Base-by-base conservation (phyloP, 2,113 vertebrate genomes). In the Oryzias woworae region DNA sequence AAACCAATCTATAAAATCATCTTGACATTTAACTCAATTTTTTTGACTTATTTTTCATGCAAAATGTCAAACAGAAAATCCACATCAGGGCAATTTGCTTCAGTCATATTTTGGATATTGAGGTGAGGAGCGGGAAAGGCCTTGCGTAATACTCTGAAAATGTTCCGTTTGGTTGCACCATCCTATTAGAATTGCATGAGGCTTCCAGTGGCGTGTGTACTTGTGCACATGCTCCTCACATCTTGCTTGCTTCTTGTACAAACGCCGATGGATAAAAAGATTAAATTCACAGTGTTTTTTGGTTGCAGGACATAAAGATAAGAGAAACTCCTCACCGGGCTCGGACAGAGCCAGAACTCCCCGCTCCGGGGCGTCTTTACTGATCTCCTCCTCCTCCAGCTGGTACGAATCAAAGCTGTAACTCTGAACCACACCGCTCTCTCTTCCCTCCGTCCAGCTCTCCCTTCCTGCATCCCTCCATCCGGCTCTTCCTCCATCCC, bases 351-450 rank as follows among this genome's bases (percentile, higher is more conserved):
- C 88, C 42, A 95, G 91, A 41, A 94, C 70, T 0, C 92, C 93
- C 87, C 93, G 92, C 87, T 94, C 91, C 2, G 91, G 93, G 61
- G 88, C 86, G 1, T 91, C 91, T 77, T 92, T 93, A 0, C 80
- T 68, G 65, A 92, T 89, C 62, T 92, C 94, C 4, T 94, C 93
- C 79, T 95, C 96, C 77, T 98, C 96, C 87, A 95, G 91, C 85
- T 94, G 96, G 89, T 95, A 94, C 47, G 94, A 93, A 85, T 98
- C 93, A 1, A 97, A 96, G 87, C 95, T 95, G 88, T 94, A 98
- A 91, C 96, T 97, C 91, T 95, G 94, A 84, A 95, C 93, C 83
- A 95, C 85, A 5, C 93, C 91, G 6, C 93, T 84, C 73, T 89
- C 87, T 46, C 87, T 71, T 23, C 82, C 84, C 65, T 88, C 88